phyloP scores from a whole-genome alignment of 2,888 invertebrate genomes.

The Plebejus melissa region DNA sequence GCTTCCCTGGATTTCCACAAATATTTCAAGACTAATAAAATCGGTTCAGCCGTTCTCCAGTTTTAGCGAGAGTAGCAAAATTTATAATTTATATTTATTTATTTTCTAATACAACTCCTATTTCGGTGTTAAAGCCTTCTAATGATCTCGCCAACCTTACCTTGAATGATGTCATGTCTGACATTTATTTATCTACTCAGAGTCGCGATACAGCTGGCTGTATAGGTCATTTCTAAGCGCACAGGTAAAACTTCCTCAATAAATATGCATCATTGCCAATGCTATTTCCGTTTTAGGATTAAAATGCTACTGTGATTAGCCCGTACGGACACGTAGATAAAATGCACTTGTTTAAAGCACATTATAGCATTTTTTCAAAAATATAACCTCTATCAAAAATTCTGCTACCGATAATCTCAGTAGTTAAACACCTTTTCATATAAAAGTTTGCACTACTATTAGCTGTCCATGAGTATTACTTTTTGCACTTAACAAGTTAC shows the following conservation, averaged over 20 bases:
- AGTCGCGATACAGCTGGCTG: not conserved
- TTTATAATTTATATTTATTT: not conserved
- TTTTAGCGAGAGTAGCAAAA: no score
- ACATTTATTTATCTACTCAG: constrained; percentile 21
- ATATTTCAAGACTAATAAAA: no score
- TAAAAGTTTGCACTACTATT: no score
- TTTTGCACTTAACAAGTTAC: no score
- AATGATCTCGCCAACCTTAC: constrained; percentile 16
- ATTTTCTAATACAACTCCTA: constrained; percentile 6
- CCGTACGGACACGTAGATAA: not conserved
- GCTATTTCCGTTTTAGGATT: constrained; percentile 20
- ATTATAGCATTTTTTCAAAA: no score
- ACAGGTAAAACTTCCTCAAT: constrained; percentile 18
- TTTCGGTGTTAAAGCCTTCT: not conserved
- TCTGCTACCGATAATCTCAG: no score
- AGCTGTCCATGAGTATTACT: no score
- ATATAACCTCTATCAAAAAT: no score
- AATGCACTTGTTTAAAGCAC: no score
- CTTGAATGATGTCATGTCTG: constrained; percentile 18
- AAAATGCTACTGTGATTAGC: not conserved
- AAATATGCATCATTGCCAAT: constrained; percentile 17
- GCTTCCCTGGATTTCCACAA: no score
- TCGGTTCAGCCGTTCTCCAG: no score
- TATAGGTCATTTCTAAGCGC: constrained; percentile 22
- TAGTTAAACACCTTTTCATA: no score